A percentile compares a stretch with the other conserved stretches of the same genome.
These are phyloP conservation scores for Bilobella aurantiaca DNA, from an alignment of 1,140 invertebrate genomes.

Conservation along the genomic window DNA sequence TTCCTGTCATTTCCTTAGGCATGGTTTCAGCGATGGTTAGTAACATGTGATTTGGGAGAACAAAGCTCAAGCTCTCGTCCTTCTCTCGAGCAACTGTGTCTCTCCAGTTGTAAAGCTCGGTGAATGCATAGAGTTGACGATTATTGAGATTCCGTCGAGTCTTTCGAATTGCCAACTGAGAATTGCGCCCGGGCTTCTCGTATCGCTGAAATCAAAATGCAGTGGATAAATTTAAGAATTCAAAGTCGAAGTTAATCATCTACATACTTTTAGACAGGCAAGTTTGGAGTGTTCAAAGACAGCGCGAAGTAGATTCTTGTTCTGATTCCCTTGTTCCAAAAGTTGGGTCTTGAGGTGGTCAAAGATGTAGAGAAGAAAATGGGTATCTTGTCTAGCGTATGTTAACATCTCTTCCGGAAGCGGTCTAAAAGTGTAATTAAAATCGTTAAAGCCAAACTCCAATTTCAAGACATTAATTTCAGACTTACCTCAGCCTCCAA, in stretches of 20 bases:
- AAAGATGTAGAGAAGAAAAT: slow-evolving; percentile 89
- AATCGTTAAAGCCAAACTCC: no score
- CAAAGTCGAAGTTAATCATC: background rate
- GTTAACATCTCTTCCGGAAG: slow-evolving; percentile 67
- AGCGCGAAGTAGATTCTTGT: slow-evolving; percentile 56
- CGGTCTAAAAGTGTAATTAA: slow-evolving; percentile 49
- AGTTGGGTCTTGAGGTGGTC: slow-evolving; percentile 69
- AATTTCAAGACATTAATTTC: background rate
- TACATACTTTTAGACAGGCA: slow-evolving; percentile 57
- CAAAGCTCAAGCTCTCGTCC: slow-evolving; percentile 85
- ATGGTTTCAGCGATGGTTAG: slow-evolving; percentile 78
- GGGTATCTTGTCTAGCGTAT: slow-evolving; percentile 91
- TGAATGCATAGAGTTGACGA: slow-evolving; percentile 70
- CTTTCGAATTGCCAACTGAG: slow-evolving; percentile 43
- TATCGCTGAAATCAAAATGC: slow-evolving; percentile 53
- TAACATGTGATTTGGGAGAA: slow-evolving; percentile 92
- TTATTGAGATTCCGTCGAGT: slow-evolving; percentile 74
- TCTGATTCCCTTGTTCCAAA: slow-evolving; percentile 55
- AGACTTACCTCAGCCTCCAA: slow-evolving; percentile 71
- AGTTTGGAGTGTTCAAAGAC: slow-evolving; percentile 60
- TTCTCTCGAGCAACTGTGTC: slow-evolving; percentile 70
- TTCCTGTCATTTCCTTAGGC: slow-evolving; percentile 85
- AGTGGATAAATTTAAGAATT: no score
- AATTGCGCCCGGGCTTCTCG: slow-evolving; percentile 54
- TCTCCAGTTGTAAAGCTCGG: slow-evolving; percentile 76